Base-by-base conservation (phyloP, 2,888 invertebrate species). In the Peribatodes rhomboidaria region DNA sequence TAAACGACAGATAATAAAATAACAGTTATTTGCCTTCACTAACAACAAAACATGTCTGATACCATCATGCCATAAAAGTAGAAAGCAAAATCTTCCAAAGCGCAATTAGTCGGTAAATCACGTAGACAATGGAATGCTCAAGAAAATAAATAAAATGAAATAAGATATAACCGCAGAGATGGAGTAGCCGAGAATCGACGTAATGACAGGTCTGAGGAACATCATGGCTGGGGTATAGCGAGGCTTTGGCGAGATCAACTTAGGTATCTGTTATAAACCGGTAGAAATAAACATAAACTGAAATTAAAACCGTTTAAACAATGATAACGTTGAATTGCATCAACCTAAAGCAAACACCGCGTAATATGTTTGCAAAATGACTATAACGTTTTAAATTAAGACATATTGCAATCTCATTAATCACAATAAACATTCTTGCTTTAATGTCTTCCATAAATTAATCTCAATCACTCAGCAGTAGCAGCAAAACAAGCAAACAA, bases 81-180 rank as follows among this genome's bases (percentile, higher is more conserved):
- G 78, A 75, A 76, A 75, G 76, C 60, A 37, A 56, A 52, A 61
- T 69, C 61, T 66, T 70, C 64, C 69, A 69, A 68, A 73, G 69
- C 68, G 69, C 79, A 81, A 84, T 84, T 82, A 83, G 74, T 75
- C 71, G 71, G 81, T 85, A 86, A 81, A 82, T 82, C 81, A 82
- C 79, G 75, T 75, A 78, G 69, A 54, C 67, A 65, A 75, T 74
- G 77, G 76, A 74, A 75, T 75, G 71, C 71, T 71, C 68, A 71
- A 70, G 61, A 55, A 68, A 67, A 74, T 74, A 79, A 79, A 75
- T 77, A 76, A 79, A 73, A 68, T 59, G 65, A 68, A 72, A 72
- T 74, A 67, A 63, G 57, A 63, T 39, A 27, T 53, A 63, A 64
- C 64, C 64, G 37, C 64, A 64, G 49, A 58, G 65, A 56, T 67